Evolutionary conservation across 2,888 invertebrate genomes (phyloP).

Genomic region (Pseudolycoriella hygida): DNA sequence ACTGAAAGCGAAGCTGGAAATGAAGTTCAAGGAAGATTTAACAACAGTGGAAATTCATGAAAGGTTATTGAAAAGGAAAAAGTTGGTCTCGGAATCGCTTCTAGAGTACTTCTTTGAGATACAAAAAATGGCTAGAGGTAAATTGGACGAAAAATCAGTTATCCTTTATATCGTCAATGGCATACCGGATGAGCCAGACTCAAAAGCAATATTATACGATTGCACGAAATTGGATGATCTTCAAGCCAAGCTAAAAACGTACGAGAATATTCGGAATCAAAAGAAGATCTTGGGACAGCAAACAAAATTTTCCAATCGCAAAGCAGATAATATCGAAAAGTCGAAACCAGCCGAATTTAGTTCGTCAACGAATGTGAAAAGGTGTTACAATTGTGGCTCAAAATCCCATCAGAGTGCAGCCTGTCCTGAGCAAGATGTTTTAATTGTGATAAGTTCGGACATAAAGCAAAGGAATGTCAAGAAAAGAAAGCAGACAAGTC

Average conservation of each 20-base stretch:
- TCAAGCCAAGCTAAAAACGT: neutral
- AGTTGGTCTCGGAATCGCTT: constrained; percentile 5
- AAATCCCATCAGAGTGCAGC: constrained; percentile 4
- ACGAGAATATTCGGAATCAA: neutral
- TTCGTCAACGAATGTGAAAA: no score
- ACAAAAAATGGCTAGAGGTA: constrained; percentile 8
- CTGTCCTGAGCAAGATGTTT: constrained; percentile 8
- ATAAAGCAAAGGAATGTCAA: no score
- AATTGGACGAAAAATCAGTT: constrained; percentile 8
- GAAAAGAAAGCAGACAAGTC: no score
- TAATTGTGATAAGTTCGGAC: no score
- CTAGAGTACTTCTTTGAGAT: constrained; percentile 9
- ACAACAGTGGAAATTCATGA: constrained; percentile 8
- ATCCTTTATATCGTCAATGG: constrained; percentile 8
- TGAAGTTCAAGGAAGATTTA: constrained; percentile 4
- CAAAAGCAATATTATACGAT: constrained; percentile 7
- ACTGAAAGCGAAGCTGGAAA: constrained; percentile 5
- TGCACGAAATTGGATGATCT: neutral
- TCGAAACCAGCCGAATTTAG: no score
- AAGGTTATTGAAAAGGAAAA: constrained; percentile 4
- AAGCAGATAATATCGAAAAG: neutral
- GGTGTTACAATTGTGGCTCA: no score
- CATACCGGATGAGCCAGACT: constrained; percentile 6
- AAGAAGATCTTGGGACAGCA: neutral
- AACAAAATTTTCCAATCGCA: neutral